Base-by-base conservation (phyloP, 2,797 vertebrate species). In the Dicrostonyx torquatus region DNA sequence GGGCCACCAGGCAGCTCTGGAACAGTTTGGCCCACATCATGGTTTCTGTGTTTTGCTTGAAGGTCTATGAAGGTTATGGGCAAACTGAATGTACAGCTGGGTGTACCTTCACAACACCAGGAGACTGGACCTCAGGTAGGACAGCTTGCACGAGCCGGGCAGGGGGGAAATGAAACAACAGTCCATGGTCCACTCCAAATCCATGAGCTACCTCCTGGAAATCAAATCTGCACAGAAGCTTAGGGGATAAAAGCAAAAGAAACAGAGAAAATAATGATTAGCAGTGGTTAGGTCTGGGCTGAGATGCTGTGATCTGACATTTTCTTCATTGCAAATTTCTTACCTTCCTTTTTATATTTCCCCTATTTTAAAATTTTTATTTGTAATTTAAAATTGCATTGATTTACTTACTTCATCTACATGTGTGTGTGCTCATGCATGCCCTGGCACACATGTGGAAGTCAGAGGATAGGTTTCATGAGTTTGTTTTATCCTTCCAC, bases 21-120 rank as follows among this genome's bases (percentile, higher is more conserved):
- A 60, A n/a, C 13, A 6, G 6, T 24, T 24, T 20, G 10, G 17
- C 45, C 70, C 82, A 72, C 60, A 83, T 13, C 24, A 17, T 9
- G 18, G 10, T 95, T 66, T 89, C 20, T 4, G 0, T 97, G 89
- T 97, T 96, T 95, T 95, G 37, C 48, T 96, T 97, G 45, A 96
- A 99, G 99, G 99, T 99, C 79, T 99, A 99, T 70, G 99, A 99
- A 98, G 99, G 99, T 1, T 99, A 99, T 0, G 99, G 99, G 83
- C 99, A 99, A 98, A 99, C 99, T 0, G 99, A 99, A 96, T 99
- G 99, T 97, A 99, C 99, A 22, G 99, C 99, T 50, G 99, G 99
- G 78, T 99, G 99, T 96, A 99, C 99, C 66, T 99, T 99, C 96
- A 99, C 99, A 34, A 99, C 99, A 7, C 99, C 99, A 2, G 99